Evolutionary conservation across 2,888 invertebrate genomes (phyloP).

Genomic region (Archips xylosteana): DNA sequence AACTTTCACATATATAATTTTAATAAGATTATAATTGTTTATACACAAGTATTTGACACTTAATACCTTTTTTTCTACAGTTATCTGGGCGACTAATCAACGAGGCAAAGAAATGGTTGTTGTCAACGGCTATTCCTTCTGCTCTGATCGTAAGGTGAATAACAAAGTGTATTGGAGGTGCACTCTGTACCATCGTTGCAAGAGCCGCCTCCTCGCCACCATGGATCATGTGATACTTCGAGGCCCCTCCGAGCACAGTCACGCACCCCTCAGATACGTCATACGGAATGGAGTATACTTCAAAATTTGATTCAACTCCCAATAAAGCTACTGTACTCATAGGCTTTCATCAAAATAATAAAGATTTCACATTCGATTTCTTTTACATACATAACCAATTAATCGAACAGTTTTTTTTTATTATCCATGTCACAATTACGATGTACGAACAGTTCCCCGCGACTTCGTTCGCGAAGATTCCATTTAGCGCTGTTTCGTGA

Average conservation of each 20-base stretch:
- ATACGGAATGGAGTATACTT: conserved; percentile 25
- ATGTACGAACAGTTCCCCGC: too few species aligned
- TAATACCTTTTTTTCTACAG: not conserved
- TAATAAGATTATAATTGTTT: too few species aligned
- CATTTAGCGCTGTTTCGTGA: too few species aligned
- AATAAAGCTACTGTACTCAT: too few species aligned
- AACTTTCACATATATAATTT: too few species aligned
- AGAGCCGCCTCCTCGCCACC: conserved; percentile 21
- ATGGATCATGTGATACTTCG: not conserved
- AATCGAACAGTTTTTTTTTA: too few species aligned
- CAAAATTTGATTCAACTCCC: not conserved
- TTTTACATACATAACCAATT: too few species aligned
- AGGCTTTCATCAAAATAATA: too few species aligned
- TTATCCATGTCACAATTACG: too few species aligned
- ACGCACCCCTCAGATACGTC: conserved; percentile 1
- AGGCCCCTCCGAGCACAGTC: not conserved
- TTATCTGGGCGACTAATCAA: conserved; percentile 3
- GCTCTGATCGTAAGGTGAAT: not conserved
- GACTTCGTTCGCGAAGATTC: too few species aligned
- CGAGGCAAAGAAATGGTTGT: conserved; percentile 24
- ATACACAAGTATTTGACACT: too few species aligned
- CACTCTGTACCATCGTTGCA: not conserved
- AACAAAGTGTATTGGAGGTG: conserved; percentile 19
- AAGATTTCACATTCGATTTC: too few species aligned
- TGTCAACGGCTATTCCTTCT: conserved; percentile 10